Evolutionary conservation across 1,140 invertebrate genomes (phyloP).

Genomic region (Bombus picipes): DNA sequence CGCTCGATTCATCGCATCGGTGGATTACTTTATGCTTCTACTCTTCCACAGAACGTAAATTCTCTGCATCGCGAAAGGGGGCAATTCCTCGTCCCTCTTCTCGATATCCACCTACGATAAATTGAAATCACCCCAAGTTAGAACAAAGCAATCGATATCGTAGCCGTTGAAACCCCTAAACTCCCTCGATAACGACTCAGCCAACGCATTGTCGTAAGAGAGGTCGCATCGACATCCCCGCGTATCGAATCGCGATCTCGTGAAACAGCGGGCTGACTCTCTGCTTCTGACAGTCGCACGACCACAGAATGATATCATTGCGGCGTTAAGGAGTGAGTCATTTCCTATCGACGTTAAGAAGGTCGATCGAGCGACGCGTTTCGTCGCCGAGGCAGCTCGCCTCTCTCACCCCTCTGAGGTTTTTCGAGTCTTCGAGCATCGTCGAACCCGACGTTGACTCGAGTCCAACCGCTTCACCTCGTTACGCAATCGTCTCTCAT

Average conservation of each 20-base stretch:
- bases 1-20: too few species aligned
- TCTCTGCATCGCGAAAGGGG: neutral
- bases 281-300: conserved; percentile 31
- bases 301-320: conserved; percentile 65
- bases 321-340: conserved; percentile 70
- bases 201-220: neutral
- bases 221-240: conserved; percentile 6
- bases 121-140: neutral
- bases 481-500: conserved; percentile 65
- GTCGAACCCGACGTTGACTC: conserved; percentile 18
- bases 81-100: neutral
- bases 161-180: neutral
- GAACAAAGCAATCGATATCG: neutral
- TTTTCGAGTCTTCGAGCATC: conserved; percentile 35
- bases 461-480: conserved; percentile 49
- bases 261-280: conserved; percentile 11
- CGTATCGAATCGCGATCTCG: conserved; percentile 62
- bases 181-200: neutral
- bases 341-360: conserved; percentile 73
- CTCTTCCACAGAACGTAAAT: neutral
- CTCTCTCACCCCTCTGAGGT: neutral
- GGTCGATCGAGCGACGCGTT: conserved; percentile 53
- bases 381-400: conserved; percentile 13
- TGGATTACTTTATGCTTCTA: too few species aligned
- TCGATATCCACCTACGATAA: neutral